Percentiles rank a stretch among this genome's conserved stretches.
Evolutionary conservation across 2,113 vertebrate genomes (phyloP).

Genomic region (Mirza zaza): DNA sequence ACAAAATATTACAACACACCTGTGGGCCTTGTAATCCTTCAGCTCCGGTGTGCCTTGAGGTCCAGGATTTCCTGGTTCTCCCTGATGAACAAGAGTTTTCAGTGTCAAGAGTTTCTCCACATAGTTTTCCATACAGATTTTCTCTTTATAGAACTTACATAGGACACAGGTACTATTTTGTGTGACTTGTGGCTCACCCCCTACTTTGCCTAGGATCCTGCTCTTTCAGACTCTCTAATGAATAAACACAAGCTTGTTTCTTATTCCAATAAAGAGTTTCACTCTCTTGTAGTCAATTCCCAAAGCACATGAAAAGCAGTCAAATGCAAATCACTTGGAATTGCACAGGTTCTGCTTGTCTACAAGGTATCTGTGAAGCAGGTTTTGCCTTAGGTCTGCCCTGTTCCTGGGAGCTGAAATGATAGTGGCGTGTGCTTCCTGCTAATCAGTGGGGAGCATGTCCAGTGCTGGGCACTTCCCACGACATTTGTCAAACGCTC

Average conservation of each 20-base stretch:
- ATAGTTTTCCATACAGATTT: not conserved
- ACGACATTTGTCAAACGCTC: not conserved
- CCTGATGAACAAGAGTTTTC: conserved; percentile 38
- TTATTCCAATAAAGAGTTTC: not conserved
- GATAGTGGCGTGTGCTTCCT: not conserved
- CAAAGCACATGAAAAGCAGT: not conserved
- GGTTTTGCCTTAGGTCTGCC: not conserved
- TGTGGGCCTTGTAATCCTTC: conserved; percentile 71
- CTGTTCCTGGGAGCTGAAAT: not conserved
- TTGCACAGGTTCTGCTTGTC: accelerated
- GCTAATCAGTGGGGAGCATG: accelerated
- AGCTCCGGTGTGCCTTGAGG: conserved; percentile 10
- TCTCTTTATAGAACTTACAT: not conserved
- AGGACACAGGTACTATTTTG: not conserved
- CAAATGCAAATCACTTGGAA: not conserved
- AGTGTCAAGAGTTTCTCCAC: not conserved
- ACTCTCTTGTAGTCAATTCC: not conserved
- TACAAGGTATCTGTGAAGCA: not conserved
- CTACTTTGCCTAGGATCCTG: not conserved
- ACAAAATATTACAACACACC: conserved; percentile 56
- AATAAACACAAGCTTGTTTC: not conserved
- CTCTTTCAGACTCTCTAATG: not conserved
- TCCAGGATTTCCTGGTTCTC: conserved; percentile 45
- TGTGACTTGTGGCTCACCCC: not conserved
- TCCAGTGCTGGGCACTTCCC: not conserved